phyloP scores from a whole-genome alignment of 2,888 invertebrate genomes.

The Nemoura dubitans region DNA sequence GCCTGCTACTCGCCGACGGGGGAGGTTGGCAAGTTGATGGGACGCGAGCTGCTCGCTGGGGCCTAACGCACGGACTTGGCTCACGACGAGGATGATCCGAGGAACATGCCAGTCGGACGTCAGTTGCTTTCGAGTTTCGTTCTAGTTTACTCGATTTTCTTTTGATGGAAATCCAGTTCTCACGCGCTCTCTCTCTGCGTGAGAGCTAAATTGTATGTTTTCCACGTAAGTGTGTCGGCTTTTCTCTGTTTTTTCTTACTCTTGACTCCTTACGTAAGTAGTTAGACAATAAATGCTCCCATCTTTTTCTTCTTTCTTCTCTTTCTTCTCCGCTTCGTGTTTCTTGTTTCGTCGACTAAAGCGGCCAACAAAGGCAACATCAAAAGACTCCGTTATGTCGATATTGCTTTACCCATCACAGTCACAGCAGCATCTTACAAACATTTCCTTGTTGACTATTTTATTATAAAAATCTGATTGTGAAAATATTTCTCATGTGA shows the following conservation, averaged over 20 bases:
- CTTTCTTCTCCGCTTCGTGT: conserved; percentile 44
- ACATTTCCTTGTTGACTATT: not conserved
- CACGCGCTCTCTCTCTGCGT: not conserved
- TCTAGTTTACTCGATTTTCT: not conserved
- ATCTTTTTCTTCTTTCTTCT: conserved; percentile 47
- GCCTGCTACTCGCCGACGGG: conserved; percentile 13
- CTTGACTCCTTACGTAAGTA: not conserved
- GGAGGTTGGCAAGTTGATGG: not conserved
- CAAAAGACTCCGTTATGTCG: conserved; percentile 47
- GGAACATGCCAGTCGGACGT: not conserved
- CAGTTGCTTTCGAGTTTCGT: not conserved
- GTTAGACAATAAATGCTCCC: conserved; percentile 35
- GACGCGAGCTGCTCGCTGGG: not conserved
- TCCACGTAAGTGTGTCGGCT: not conserved
- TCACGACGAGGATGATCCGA: not conserved
- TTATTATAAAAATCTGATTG: conserved; percentile 22
- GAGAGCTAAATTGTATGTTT: not conserved
- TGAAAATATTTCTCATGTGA: conserved; percentile 30
- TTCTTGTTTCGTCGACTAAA: conserved; percentile 45
- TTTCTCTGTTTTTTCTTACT: not conserved
- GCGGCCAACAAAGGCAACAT: conserved; percentile 46
- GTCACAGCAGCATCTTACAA: conserved; percentile 37
- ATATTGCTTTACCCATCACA: conserved; percentile 48
- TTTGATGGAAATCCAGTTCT: not conserved
- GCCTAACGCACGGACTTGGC: not conserved